A percentile compares a stretch with the other conserved stretches of the same genome.
Conservation (phyloP, 64 coral and sea anemone genomes). For the Pachyseris speciosa region DNA sequence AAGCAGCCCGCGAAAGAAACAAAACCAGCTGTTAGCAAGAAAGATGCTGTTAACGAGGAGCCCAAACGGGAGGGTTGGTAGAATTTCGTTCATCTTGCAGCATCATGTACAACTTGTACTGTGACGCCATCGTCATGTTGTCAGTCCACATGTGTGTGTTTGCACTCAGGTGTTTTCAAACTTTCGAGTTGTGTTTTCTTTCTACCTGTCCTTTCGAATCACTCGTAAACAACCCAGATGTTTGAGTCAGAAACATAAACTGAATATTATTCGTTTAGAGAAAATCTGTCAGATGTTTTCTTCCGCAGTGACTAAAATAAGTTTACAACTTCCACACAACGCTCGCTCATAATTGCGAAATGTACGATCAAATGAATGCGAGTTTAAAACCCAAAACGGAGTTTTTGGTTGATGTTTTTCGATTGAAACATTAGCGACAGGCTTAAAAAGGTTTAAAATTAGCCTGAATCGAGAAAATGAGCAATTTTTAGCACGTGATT, state of each 20-base stretch:
- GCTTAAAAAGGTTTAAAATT: background rate
- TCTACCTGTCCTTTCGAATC: background rate
- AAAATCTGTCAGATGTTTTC: background rate
- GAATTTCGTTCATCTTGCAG: background rate
- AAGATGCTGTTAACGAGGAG: constrained; percentile 71
- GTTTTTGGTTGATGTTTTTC: background rate
- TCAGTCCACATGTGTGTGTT: background rate
- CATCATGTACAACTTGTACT: constrained; percentile 37
- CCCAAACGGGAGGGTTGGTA: constrained; percentile 58
- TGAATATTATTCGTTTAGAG: background rate
- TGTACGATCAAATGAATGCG: background rate
- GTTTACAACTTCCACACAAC: background rate
- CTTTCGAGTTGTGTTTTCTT: background rate
- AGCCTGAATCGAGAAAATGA: background rate
- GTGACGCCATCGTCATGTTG: constrained; percentile 30
- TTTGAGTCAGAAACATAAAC: background rate
- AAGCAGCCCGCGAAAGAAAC: constrained; percentile 50
- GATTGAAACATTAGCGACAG: background rate
- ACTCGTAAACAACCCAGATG: background rate
- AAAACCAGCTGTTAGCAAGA: constrained; percentile 46
- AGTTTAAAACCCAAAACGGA: background rate
- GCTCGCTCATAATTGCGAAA: background rate
- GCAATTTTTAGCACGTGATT: background rate
- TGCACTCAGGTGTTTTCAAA: background rate
- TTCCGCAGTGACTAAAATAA: background rate